Evolutionary conservation across 2,797 vertebrate genomes (phyloP).

Genomic region (Petrocephalus sullivani): DNA sequence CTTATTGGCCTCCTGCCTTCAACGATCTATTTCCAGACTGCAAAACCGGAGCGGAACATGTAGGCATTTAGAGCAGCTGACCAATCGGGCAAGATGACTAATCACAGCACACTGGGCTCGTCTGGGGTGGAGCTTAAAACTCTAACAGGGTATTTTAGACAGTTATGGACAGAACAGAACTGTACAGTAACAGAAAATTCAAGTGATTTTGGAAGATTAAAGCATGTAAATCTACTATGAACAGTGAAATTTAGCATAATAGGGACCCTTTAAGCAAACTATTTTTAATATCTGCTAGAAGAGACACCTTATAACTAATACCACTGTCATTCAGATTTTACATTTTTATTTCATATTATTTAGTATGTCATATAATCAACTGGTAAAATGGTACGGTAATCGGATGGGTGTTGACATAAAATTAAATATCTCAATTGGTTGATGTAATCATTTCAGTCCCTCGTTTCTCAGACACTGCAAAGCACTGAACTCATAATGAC

Average conservation of each 20-base stretch:
- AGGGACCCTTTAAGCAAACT: background rate
- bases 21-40: background rate
- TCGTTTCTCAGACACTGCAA: background rate
- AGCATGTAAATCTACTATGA: background rate
- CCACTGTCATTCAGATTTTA: background rate
- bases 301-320: background rate
- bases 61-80: background rate
- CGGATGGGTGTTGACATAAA: background rate
- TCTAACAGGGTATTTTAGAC: background rate
- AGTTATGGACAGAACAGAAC: background rate
- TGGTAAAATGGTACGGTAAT: background rate
- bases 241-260: background rate
- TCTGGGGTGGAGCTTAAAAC: background rate
- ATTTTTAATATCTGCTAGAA: background rate
- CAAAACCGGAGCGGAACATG: background rate
- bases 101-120: background rate
- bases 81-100: background rate
- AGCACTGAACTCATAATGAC: background rate
- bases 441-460: background rate
- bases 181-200: background rate
- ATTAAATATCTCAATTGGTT: background rate
- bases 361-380: background rate
- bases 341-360: too few relatives aligned
- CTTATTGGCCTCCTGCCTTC: background rate
- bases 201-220: background rate